Percentiles rank a stretch among this genome's conserved stretches.
phyloP scores from a whole-genome alignment of 1,140 invertebrate genomes.

The Formica selysi region DNA sequence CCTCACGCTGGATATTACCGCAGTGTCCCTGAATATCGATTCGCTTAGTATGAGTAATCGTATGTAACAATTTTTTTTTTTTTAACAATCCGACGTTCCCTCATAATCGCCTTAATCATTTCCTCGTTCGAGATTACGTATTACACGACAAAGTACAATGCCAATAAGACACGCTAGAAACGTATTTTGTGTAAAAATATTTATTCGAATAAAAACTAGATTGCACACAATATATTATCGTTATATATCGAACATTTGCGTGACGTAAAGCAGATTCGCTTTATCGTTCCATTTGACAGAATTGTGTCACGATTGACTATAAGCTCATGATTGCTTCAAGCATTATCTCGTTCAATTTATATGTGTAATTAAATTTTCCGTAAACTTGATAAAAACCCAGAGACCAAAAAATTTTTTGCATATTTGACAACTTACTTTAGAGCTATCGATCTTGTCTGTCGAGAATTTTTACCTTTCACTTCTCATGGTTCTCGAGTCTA shows the following conservation, averaged over 20 bases:
- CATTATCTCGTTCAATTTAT: background rate
- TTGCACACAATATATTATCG: background rate
- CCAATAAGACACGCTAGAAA: background rate
- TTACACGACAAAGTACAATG: background rate
- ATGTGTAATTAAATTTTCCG: background rate
- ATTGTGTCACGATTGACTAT: background rate
- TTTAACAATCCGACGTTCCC: background rate
- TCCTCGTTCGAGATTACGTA: constrained; percentile 2
- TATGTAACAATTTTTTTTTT: constrained; percentile 7
- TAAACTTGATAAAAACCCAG: background rate
- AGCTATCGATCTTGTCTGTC: background rate
- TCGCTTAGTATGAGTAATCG: constrained; percentile 10
- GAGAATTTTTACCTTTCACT: constrained; percentile 16
- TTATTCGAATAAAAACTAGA: background rate
- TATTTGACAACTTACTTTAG: background rate
- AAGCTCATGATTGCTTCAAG: background rate
- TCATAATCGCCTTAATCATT: constrained; percentile 13
- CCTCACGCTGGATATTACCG: constrained; percentile 36
- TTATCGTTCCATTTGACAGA: background rate
- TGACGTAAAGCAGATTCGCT: background rate
- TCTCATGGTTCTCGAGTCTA: background rate
- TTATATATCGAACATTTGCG: background rate
- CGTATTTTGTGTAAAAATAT: background rate
- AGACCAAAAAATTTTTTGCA: background rate
- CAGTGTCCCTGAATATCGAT: constrained; percentile 46